Base-by-base conservation (phyloP, 2,797 vertebrate species). In the Melanogrammus aeglefinus region DNA sequence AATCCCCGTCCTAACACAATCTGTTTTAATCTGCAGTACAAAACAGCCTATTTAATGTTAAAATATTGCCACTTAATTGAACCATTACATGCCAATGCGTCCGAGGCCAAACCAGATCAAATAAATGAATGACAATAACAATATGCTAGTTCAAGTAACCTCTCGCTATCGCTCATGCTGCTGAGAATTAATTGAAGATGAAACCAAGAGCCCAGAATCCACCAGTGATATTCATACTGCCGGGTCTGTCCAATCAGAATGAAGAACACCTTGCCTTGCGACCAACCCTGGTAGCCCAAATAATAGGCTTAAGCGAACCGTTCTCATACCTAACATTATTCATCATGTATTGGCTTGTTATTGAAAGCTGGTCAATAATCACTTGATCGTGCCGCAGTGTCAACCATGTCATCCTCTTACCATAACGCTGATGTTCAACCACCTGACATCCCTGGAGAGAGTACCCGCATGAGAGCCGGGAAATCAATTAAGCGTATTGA, bases 271-370 rank as follows among this genome's bases (percentile, higher is more conserved):
- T 29, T 2, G 79, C 57, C 4, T 73, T 31, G 2, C 0, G 10
- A 69, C 10, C 6, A 31, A 51, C 75, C 66, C 0, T 72, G 31
- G 66, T 71, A 12, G 74, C 73, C 81, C 66, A 82, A 84, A 72
- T 81, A 88, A 87, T 77, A 84, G 84, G 24, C n/a, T 66, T 1
- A 73, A 79, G 71, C 24, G 86, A 66, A 87, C 86, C 85, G 85
- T 91, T 83, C 81, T 47, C 44, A 2, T 16, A 16, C 44, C 44
- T 13, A 16, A 47, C 12, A 16, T 47, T 47, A 47, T 47, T 47
- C 13, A 47, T 13, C 44, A 47, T 47, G 44, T 10, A 39, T 39
- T 47, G 44, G 44, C 44, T 47, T 16, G 38, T 8, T 8, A 39
- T 39, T 39, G 38, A 47, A 47, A 13, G 44, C 14, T 13, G 44